A percentile compares a stretch with the other conserved stretches of the same genome.
These are phyloP conservation scores for Gymnothorax javanicus DNA, from an alignment of 2,797 vertebrate species.

Conservation along the genomic window DNA sequence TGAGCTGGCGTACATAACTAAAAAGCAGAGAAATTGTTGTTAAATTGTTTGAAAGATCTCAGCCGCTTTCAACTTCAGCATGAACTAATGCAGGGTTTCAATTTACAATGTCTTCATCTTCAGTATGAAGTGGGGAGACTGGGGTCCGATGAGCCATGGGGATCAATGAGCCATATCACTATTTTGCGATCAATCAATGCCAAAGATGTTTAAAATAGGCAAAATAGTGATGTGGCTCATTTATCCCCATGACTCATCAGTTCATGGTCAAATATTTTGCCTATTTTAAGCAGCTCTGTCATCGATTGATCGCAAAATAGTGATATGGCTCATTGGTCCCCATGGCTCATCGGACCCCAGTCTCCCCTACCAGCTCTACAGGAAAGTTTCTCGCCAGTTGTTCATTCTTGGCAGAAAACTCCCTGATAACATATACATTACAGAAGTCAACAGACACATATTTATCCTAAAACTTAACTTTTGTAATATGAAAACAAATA, in stretches of 20 bases:
- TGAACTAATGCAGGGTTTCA: background rate
- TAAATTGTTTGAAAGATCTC: background rate
- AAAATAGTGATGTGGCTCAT: too few relatives aligned
- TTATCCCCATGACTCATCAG: too few relatives aligned
- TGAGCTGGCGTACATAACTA: constrained; percentile 14
- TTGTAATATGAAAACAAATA: background rate
- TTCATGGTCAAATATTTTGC: too few relatives aligned
- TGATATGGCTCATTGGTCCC: too few relatives aligned
- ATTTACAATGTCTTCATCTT: background rate
- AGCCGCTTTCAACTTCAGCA: background rate
- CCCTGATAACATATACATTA: background rate
- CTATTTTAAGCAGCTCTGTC: too few relatives aligned
- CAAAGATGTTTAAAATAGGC: too few relatives aligned
- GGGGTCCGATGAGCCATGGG: too few relatives aligned
- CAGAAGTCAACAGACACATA: background rate
- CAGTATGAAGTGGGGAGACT: background rate
- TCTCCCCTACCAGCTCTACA: background rate
- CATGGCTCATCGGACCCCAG: too few relatives aligned
- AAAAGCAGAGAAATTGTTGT: background rate
- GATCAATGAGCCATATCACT: too few relatives aligned
- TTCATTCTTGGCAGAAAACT: background rate
- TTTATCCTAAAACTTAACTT: background rate
- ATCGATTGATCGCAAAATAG: too few relatives aligned
- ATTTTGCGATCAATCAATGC: too few relatives aligned
- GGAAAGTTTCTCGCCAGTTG: background rate